Percentiles rank a stretch among this genome's conserved stretches.
phyloP scores from a whole-genome alignment of 2,888 invertebrate species.

The Oeneis ivallda region DNA sequence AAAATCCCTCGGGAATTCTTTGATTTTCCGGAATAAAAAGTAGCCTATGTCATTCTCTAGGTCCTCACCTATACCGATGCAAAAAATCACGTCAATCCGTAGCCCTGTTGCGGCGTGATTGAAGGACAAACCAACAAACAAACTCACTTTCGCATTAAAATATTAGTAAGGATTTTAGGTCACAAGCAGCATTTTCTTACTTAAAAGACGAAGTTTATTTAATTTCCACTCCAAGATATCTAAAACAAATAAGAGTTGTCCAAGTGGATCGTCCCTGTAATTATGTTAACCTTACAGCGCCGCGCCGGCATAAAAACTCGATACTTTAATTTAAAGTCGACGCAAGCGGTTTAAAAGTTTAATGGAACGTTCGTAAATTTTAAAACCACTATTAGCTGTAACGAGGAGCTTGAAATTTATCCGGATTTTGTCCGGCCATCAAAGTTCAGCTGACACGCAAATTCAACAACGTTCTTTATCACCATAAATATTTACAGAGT shows the following conservation, averaged over 20 bases:
- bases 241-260: conserved; percentile 13
- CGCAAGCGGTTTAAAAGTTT: conserved; percentile 24
- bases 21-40: too few relatives aligned
- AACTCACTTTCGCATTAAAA: too few relatives aligned
- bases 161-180: too few relatives aligned
- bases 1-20: too few relatives aligned
- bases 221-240: background rate
- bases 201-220: background rate
- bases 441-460: conserved; percentile 16
- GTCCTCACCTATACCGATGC: too few relatives aligned
- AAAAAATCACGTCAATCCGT: too few relatives aligned
- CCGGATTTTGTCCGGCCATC: conserved; percentile 5
- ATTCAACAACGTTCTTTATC: conserved; percentile 2
- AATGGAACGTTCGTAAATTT: conserved; percentile 26
- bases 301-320: conserved; percentile 7
- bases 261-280: background rate
- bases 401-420: conserved; percentile 17
- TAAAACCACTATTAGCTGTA: conserved; percentile 26
- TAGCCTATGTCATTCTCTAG: too few relatives aligned
- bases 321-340: conserved; percentile 23
- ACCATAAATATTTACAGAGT: background rate
- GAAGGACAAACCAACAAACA: too few relatives aligned
- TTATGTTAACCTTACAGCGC: conserved; percentile 6
- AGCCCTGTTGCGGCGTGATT: too few relatives aligned
- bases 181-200: too few relatives aligned